Percentiles rank a stretch among this genome's conserved stretches.
These are phyloP conservation scores for Eueremaeus valkanovi DNA, from an alignment of 2,888 invertebrate genomes.

Conservation along the genomic window DNA sequence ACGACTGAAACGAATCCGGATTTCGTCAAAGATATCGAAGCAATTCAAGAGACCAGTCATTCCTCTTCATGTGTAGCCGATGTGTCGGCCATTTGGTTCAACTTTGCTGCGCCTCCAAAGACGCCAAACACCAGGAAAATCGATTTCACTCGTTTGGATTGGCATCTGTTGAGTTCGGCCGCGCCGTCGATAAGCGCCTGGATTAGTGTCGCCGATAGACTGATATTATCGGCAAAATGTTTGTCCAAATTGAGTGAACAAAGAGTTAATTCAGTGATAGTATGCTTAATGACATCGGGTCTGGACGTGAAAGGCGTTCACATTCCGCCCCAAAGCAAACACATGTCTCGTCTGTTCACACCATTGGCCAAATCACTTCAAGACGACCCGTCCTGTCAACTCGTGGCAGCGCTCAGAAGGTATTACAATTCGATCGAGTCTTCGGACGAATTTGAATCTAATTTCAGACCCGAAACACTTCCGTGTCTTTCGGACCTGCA, in stretches of 20 bases:
- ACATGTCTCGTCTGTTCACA: constrained; percentile 69
- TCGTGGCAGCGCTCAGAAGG: constrained; percentile 81
- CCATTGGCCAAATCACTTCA: constrained; percentile 82
- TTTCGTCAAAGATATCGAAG: constrained; percentile 22
- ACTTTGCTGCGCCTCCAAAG: constrained; percentile 93
- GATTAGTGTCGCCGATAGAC: constrained; percentile 91
- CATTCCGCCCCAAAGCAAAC: constrained; percentile 75
- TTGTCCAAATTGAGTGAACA: constrained; percentile 62
- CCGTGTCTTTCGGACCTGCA: constrained; percentile 60
- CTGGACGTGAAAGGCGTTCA: constrained; percentile 80
- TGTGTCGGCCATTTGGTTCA: constrained; percentile 88
- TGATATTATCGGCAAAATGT: constrained; percentile 51
- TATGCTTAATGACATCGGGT: constrained; percentile 91
- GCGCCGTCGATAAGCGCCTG: constrained; percentile 96
- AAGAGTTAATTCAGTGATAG: constrained; percentile 67
- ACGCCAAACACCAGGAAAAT: constrained; percentile 90
- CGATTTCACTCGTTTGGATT: constrained; percentile 88
- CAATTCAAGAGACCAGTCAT: constrained; percentile 35
- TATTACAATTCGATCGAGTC: constrained; percentile 70
- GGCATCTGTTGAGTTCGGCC: constrained; percentile 92
- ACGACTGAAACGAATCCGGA: constrained; percentile 34
- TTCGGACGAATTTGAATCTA: constrained; percentile 71
- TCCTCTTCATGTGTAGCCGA: constrained; percentile 77
- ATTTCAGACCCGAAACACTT: constrained; percentile 74
- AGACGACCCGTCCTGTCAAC: constrained; percentile 91